Conservation (phyloP, 2,888 invertebrate species). For the Hypomecis punctinalis region DNA sequence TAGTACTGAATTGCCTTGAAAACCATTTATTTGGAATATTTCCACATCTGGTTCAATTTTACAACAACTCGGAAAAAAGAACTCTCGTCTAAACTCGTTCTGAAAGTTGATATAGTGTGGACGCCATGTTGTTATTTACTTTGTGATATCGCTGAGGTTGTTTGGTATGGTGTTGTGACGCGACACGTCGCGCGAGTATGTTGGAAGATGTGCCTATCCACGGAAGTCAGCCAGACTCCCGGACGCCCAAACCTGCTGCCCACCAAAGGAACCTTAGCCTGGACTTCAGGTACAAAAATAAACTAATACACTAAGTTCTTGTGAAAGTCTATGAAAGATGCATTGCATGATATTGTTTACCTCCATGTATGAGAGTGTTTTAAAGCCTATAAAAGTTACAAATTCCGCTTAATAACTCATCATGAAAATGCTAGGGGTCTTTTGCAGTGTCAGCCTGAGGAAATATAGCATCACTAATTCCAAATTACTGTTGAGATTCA, state of each 20-base stretch:
- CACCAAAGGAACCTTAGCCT: slow-evolving; percentile 96
- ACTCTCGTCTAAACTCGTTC: slow-evolving; percentile 20
- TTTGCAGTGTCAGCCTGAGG: too few species aligned
- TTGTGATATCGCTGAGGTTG: slow-evolving; percentile 66
- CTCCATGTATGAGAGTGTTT: too few species aligned
- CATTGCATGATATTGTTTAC: too few species aligned
- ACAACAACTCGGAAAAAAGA: slow-evolving; percentile 30
- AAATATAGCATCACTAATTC: too few species aligned
- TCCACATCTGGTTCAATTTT: slow-evolving; percentile 41
- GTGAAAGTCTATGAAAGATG: not conserved
- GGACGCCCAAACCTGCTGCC: slow-evolving; percentile 69
- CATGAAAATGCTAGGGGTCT: too few species aligned
- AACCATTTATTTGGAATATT: slow-evolving; percentile 40
- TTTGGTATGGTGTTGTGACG: slow-evolving; percentile 73
- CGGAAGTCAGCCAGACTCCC: slow-evolving; percentile 75
- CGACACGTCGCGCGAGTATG: slow-evolving; percentile 76
- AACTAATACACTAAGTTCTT: slow-evolving; percentile 27
- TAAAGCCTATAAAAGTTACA: too few species aligned
- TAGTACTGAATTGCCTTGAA: slow-evolving; percentile 19
- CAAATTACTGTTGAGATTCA: too few species aligned
- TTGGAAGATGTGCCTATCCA: slow-evolving; percentile 84
- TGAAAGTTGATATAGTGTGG: slow-evolving; percentile 52
- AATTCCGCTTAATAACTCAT: too few species aligned
- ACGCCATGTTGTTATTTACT: slow-evolving; percentile 84
- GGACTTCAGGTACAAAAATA: slow-evolving; percentile 93